Base-by-base conservation (phyloP, 2,113 vertebrate species). In the Recurvirostra avosetta region DNA sequence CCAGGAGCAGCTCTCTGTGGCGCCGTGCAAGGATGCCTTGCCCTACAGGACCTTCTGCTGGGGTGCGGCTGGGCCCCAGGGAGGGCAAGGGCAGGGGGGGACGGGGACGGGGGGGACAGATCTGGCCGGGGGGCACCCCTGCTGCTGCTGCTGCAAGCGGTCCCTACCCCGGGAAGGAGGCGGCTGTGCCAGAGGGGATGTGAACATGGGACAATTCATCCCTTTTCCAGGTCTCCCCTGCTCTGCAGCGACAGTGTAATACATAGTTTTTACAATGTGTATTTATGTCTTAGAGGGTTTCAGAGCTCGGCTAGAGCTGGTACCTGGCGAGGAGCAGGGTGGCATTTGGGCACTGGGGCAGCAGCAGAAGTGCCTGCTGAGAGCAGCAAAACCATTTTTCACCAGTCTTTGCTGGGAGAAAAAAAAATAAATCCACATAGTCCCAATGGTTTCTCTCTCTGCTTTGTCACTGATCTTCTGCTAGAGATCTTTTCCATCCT, bases 181-280 rank as follows among this genome's bases (percentile, higher is more conserved):
- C 32, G 34, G 27, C 52, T 0, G 2, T 58, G 52, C n/a, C 1
- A 4, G 52, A 38, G 21, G 7, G 17, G 15, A 21, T 21, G 12
- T 32, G 41, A 32, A 9, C 9, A 6, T 32, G 53, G 17, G 41
- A 26, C 6, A 34, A 21, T 20, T 49, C 34, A 26, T 34, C 78
- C n/a, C 17, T 70, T 68, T 49, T 68, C 63, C 63, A 56, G 27
- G 41, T 58, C 65, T 81, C 34, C 41, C 21, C 21, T 32, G 52
- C 63, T n/a, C 58, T 72, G 68, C 26, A 84, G 81, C 43, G 32
- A 43, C 47, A 19, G 32, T 30, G 38, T 9, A 52, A n/a, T 29
- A 40, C 11, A 7, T 21, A 49, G 6, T 27, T 50, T 70, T 50
- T 59, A 25, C 38, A 43, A 30, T 10, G 49, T 11, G 2, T 32